Base-by-base conservation (phyloP, 2,888 invertebrate species). In the Drosophila meridiana region DNA sequence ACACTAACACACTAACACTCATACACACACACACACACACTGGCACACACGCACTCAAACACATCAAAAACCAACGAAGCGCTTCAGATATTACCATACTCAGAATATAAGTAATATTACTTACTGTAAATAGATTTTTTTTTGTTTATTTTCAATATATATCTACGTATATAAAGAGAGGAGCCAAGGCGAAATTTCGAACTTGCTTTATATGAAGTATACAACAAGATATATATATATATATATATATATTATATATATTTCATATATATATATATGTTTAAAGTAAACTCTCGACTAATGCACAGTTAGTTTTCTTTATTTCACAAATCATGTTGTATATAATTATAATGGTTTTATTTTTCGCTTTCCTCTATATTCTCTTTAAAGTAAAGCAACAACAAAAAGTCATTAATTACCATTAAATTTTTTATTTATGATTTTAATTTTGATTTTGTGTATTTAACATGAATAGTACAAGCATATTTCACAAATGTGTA, bases 71-170 rank as follows among this genome's bases (percentile, higher is more conserved):
- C 75, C 67, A 71, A 74, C 70, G 56, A 71, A 80, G 47, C 72
- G 89, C 89, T 87, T 86, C 85, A 85, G 90, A 86, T 86, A 89
- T 86, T 86, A 86, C 73, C 78, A 85, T 86, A 87, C 90, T 87
- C 83, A 90, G 87, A 75, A 80, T 65, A 72, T 90, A 85, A 90
- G 89, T 77, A 80, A 78, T 65, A 66, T 79, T 78, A 70, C 65
- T 71, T 81, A 82, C 69, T 85, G 85, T 87, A 86, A 81, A 82
- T 86, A 85, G 52, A 71, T 74, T 53, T 58, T 64, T 45, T 42
- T 11, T 68, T 64, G 68, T 65, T 68, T 61, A 47, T 47, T 47
- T 47, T 47, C 28, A 28, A 47, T 55, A 38, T 50, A 43, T 53
- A 57, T 28, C 50, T 43, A n/a, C 43, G 20, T 20, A 62, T 38